Percentiles rank a stretch among this genome's conserved stretches.
Conservation (phyloP, 2,888 invertebrate genomes). For the Leptinotarsa haldemani region DNA sequence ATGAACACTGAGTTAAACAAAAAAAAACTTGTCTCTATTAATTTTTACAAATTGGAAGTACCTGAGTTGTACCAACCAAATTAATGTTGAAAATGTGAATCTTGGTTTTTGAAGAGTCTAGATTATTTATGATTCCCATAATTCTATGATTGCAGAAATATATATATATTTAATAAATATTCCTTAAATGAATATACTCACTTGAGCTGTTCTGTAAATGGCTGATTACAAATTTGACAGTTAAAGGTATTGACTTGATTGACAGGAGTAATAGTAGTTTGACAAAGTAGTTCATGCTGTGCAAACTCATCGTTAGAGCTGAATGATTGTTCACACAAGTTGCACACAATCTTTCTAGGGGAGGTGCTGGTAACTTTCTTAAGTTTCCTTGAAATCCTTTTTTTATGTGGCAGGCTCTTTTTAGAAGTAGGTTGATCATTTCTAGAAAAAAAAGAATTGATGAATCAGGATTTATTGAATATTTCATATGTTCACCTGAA, state of each 20-base stretch:
- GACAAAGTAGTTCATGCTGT: slow-evolving; percentile 68
- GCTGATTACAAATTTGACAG: slow-evolving; percentile 84
- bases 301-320: slow-evolving; percentile 62
- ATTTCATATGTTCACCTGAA: slow-evolving; percentile 42
- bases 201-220: slow-evolving; percentile 79
- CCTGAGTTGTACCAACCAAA: too few species aligned
- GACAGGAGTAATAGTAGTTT: slow-evolving; percentile 61
- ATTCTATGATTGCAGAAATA: too few species aligned
- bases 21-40: too few species aligned
- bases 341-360: slow-evolving; percentile 64
- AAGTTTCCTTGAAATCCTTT: slow-evolving; percentile 83
- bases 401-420: slow-evolving; percentile 86
- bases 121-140: too few species aligned
- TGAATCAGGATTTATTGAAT: slow-evolving; percentile 4
- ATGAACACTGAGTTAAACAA: too few species aligned
- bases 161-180: slow-evolving; percentile 2
- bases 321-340: slow-evolving; percentile 67
- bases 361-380: slow-evolving; percentile 63
- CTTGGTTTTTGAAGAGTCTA: too few species aligned
- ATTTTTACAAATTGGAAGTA: too few species aligned
- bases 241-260: slow-evolving; percentile 69
- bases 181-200: slow-evolving; percentile 35
- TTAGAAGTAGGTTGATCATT: slow-evolving; percentile 65
- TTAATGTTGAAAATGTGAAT: too few species aligned
- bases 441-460: slow-evolving; percentile 19